Evolutionary conservation across 2,888 invertebrate genomes (phyloP), one percentile per base, ranked within the genome.

Genomic region (Penaeus monodon): DNA sequence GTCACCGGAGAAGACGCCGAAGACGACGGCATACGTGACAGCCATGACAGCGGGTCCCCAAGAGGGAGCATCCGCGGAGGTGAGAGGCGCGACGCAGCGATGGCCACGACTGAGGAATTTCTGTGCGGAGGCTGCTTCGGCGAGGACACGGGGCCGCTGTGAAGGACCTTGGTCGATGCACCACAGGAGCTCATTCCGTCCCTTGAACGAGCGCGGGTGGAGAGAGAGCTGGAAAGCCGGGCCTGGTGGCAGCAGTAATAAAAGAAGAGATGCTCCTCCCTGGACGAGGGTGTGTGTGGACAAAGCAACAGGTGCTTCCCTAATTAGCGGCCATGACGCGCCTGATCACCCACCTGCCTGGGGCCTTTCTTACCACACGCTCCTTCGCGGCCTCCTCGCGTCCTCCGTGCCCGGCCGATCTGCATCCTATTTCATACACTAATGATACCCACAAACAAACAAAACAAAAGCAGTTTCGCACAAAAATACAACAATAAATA

Each of bases 281-380:
- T 73, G 27, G 73, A 73, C 73, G 29, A 29, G 29, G 73, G 22
- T 33, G 85, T 79, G 29, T 80, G 85, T 80, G 81, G 44, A 29
- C 68, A 86, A 29, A 82, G 49, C 27, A 83, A 83, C 83, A 83
- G 83, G 83, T 83, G 83, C 27, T 33, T 65, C 73, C 44, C 83
- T 83, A 83, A 83, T 83, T 73, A 83, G 57, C 73, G 73, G 83
- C 70, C 70, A 83, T 83, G 83, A 83, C 83, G 73, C 44, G 73
- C 49, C 70, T 73, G 83, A 73, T 68, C 29, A 73, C 73, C 65
- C 77, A 77, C 38, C 38, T 77, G 77, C 27, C 77, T 20, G 70
- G 70, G 57, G 57, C 57, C 57, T 57, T 57, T 57, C 57, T 17
- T 57, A 57, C 57, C 57, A 57, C 57, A 57, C 57, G 57, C 57